Evolutionary conservation across 2,797 vertebrate genomes (phyloP).

Genomic region (Sitta carolinensis): DNA sequence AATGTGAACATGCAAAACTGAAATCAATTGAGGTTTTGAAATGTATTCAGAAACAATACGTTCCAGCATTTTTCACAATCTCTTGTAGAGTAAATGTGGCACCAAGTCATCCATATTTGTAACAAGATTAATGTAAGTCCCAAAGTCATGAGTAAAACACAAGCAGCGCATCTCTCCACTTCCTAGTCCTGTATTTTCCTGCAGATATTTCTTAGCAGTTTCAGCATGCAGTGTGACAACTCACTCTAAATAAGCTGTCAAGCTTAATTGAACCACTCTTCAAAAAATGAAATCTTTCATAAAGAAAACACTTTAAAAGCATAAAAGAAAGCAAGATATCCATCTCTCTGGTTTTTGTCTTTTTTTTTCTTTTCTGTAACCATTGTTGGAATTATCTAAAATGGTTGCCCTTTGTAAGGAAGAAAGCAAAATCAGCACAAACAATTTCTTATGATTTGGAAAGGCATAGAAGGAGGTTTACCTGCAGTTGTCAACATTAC

Average conservation of each 20-base stretch:
- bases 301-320: not conserved
- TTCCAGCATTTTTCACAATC: not conserved
- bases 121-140: not conserved
- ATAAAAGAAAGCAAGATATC: not conserved
- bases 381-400: not conserved
- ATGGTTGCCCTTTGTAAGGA: not conserved
- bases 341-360: not conserved
- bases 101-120: not conserved
- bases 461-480: slow-evolving; percentile 65
- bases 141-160: not conserved
- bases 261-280: not conserved
- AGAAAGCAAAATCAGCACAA: slow-evolving; percentile 8
- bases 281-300: not conserved
- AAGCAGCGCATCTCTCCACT: not conserved
- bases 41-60: not conserved
- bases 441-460: slow-evolving; percentile 17
- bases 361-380: not conserved
- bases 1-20: not conserved
- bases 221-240: not conserved
- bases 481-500: slow-evolving; percentile 83
- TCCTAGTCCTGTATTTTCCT: not conserved
- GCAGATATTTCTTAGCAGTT: not conserved
- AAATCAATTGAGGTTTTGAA: fast-evolving
- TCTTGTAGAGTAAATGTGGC: not conserved
- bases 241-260: not conserved